Evolutionary conservation across 2,113 vertebrate genomes (phyloP).

Genomic region (Daboia siamensis): DNA sequence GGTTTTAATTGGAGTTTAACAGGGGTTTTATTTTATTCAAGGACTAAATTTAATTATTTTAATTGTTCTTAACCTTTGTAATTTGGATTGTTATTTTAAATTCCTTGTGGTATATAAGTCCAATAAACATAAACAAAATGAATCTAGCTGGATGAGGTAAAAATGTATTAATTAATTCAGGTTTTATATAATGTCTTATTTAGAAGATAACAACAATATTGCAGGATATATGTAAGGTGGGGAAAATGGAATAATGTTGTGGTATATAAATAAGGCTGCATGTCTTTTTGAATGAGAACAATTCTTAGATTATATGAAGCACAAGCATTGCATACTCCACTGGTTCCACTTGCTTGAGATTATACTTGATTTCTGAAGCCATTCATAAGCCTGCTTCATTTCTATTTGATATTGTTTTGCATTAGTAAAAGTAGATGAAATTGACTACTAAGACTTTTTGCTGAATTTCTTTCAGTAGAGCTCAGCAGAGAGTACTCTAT

Average conservation of each 20-base stretch:
- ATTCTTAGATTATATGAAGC: not conserved
- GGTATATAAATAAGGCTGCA: accelerated
- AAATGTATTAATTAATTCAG: conserved; percentile 44
- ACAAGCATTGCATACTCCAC: not conserved
- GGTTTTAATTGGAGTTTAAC: too few relatives aligned
- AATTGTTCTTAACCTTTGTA: too few relatives aligned
- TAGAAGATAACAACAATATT: conserved; percentile 39
- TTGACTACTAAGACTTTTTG: not conserved
- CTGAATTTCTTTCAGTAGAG: not conserved
- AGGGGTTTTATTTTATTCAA: too few relatives aligned
- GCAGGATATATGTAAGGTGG: conserved; percentile 30
- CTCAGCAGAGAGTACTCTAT: not conserved
- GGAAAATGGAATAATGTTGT: not conserved
- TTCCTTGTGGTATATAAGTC: too few relatives aligned
- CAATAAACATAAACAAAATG: too few relatives aligned
- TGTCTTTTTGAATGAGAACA: not conserved
- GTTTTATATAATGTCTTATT: conserved; percentile 44
- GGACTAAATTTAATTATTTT: too few relatives aligned
- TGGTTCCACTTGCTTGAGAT: conserved; percentile 1
- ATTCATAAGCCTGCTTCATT: conserved; percentile 28
- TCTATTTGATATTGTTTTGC: conserved; percentile 7
- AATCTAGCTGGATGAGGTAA: conserved; percentile 49
- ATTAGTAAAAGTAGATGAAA: not conserved
- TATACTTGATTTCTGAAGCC: not conserved
- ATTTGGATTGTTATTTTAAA: too few relatives aligned